Base-by-base conservation (phyloP, 2,113 vertebrate species). In the Narcine bancroftii region DNA sequence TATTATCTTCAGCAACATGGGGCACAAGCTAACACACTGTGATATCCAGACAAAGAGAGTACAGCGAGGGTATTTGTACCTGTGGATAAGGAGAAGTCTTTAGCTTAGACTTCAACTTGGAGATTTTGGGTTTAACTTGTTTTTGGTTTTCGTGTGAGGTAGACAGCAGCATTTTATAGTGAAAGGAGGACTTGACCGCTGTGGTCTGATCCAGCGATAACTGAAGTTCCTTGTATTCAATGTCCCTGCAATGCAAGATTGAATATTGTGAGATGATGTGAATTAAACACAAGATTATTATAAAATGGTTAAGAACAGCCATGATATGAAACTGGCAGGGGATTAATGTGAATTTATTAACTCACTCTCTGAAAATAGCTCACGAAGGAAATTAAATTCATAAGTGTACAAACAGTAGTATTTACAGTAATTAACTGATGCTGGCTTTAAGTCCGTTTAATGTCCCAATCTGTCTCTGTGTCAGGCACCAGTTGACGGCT, bases 211-310 rank as follows among this genome's bases (percentile, higher is more conserved):
- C 98, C 94, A 97, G 95, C 53, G 98, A 99, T 92, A 99, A 72
- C 94, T 97, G 97, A 93, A 99, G 95, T 79, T 98, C 96, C 94
- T 97, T 98, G 94, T 97, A 96, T 92, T 99, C 98, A 0, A 97
- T 95, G 92, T 98, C 97, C 93, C 98, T 99, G 96, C 85, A 94
- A 93, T 19, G 85, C 66, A 65, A 47, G 73, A 92, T 76, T 24
- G 53, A 87, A 87, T 17, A 73, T 42, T 47, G 19, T 73, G 45
- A 24, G n/a, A 33, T 73, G 21, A 53, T 53, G 21, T 50, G 73
- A 19, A 19, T 92, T 73, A 50, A 33, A 92, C 13, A 10, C n/a
- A 2, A 72, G n/a, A 73, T 73, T 76, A 29, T 50, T 73, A 45
- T 33, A 92, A 76, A 73, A 36, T 24, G 15, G 2, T 45, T 71